phyloP scores from a whole-genome alignment of 2,797 vertebrate genomes.

The Chelonia mydas region DNA sequence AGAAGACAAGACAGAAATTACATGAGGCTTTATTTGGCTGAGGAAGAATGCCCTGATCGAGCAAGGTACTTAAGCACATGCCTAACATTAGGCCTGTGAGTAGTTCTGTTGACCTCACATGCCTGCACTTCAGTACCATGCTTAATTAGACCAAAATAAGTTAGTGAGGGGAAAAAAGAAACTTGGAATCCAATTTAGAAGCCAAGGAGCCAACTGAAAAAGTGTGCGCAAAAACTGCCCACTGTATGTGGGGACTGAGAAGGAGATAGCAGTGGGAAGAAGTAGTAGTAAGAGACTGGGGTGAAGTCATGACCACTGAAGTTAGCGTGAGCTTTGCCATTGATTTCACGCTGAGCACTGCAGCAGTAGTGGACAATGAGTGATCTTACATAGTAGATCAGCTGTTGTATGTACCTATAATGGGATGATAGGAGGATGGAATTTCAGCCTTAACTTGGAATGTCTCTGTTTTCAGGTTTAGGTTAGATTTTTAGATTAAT shows the following conservation, averaged over 20 bases:
- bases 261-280: neutral
- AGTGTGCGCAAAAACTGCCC: neutral
- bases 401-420: neutral
- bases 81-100: neutral
- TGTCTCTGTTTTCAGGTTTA: neutral
- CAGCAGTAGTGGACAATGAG: neutral
- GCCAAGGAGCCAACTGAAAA: neutral
- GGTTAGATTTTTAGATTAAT: neutral
- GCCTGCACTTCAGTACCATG: no score
- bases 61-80: neutral
- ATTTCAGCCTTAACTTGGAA: neutral
- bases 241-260: neutral
- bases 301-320: neutral
- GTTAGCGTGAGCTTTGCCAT: neutral
- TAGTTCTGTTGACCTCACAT: neutral
- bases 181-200: neutral
- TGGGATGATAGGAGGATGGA: neutral
- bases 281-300: neutral
- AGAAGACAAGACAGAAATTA: neutral
- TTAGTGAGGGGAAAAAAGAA: neutral
- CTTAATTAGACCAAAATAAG: neutral
- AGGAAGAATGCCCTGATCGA: neutral
- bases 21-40: neutral
- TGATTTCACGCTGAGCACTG: neutral
- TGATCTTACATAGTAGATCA: neutral